These are phyloP conservation scores for Monochamus saltuarius DNA, from an alignment of 1,140 invertebrate genomes.

Conservation along the genomic window DNA sequence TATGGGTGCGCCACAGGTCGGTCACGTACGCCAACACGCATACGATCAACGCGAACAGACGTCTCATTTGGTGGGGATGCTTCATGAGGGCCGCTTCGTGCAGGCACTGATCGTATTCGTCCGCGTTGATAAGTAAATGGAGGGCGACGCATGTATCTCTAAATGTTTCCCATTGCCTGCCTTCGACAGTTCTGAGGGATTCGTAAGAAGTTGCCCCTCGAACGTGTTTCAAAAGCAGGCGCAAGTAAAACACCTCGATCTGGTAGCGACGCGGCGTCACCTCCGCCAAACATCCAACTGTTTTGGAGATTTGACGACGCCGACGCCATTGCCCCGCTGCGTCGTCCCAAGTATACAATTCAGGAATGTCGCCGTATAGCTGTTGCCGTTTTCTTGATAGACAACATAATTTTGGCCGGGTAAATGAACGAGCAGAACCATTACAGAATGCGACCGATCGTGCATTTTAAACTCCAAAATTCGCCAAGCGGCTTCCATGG, in stretches of 20 bases:
- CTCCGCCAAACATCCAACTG: neutral
- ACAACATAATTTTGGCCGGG: neutral
- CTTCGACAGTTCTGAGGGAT: constrained; percentile 1
- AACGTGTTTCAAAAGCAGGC: constrained; percentile 6
- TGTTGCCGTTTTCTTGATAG: neutral
- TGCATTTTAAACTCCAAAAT: constrained; percentile 17
- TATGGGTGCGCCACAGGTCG: too few relatives aligned
- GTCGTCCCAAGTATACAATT: too few relatives aligned
- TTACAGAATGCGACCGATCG: constrained; percentile 22
- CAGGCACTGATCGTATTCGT: too few relatives aligned
- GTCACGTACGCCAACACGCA: too few relatives aligned
- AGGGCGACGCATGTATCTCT: too few relatives aligned
- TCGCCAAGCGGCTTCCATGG: constrained; percentile 14
- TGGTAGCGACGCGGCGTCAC: too few relatives aligned
- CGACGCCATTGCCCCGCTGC: too few relatives aligned
- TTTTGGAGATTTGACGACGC: too few relatives aligned
- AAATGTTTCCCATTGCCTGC: neutral
- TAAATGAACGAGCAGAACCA: constrained; percentile 19
- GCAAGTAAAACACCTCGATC: constrained; percentile 14
- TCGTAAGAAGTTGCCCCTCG: constrained; percentile 12
- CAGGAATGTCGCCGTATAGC: too few relatives aligned
- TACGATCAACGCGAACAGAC: too few relatives aligned
- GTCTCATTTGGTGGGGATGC: too few relatives aligned
- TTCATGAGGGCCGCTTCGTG: too few relatives aligned
- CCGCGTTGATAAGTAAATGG: neutral